Percentiles rank a stretch among this genome's conserved stretches.
Conservation (phyloP, 2,888 invertebrate genomes). For the Lasioglossum morio region DNA sequence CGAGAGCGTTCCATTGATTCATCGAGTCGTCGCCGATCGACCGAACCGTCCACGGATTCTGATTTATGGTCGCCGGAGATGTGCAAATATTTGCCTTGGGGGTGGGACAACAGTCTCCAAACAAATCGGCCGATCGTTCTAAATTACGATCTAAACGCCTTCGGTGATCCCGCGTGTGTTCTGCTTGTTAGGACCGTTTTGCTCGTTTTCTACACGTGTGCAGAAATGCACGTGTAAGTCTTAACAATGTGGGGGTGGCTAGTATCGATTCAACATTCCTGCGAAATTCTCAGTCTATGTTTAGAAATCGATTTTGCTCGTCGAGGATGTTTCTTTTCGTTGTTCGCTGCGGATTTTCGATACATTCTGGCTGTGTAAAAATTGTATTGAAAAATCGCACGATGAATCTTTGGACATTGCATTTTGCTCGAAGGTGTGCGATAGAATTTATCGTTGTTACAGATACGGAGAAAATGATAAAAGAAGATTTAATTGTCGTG, state of each 20-base stretch:
- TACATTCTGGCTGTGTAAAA: not conserved
- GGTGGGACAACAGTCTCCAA: not conserved
- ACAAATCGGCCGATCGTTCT: not conserved
- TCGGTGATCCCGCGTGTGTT: not conserved
- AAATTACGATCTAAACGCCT: not conserved
- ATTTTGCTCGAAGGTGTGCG: not conserved
- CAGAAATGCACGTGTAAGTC: not conserved
- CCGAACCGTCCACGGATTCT: not conserved
- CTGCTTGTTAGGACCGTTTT: not conserved
- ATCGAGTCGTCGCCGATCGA: slow-evolving; percentile 13
- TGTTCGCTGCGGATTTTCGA: not conserved
- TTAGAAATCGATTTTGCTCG: not conserved
- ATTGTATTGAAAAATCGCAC: not conserved
- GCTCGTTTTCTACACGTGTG: not conserved
- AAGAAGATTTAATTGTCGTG: not conserved
- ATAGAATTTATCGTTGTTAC: not conserved
- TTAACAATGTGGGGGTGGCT: not conserved
- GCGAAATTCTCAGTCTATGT: slow-evolving; percentile 1
- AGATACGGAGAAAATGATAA: not conserved
- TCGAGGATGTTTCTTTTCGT: too few relatives aligned
- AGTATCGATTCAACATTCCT: not conserved
- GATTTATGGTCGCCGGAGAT: not conserved
- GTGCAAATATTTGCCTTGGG: slow-evolving; percentile 24
- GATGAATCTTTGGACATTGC: too few relatives aligned
- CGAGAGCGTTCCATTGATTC: slow-evolving; percentile 27